Base-by-base conservation (phyloP, 2,113 vertebrate species). In the Scomber japonicus region DNA sequence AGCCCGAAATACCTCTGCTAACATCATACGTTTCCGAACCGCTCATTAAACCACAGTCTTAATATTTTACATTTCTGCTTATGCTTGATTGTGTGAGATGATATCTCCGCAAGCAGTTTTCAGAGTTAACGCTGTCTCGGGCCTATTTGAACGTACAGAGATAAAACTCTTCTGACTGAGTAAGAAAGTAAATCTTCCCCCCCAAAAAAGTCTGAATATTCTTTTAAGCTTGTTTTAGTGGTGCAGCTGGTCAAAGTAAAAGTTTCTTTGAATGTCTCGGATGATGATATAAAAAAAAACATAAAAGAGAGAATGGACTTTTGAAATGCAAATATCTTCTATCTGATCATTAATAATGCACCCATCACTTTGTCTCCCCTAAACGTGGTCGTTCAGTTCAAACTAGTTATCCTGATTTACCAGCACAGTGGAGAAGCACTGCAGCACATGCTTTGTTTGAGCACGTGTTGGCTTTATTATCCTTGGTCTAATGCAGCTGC, bases 401-500 rank as follows among this genome's bases (percentile, higher is more conserved):
- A 30, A 27, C 35, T 15, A 49, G 68, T 66, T 49, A 31, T 85
- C 74, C 71, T 24, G 12, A 71, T 51, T 35, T 13, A 7, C 11
- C 60, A 55, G 55, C 78, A 12, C 15, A 49, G 65, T 27, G 68
- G n/a, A 17, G 27, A 71, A 8, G 15, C 21, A 14, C 59, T 11
- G 19, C n/a, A 45, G 61, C 11, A 2, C 19, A 7, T 3, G 60
- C 55, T 85, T 68, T 70, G 69, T 69, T 64, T 45, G 49, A 30
- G 45, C 17, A n/a, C 64, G 51, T 63, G 67, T 24, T 8, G 45
- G 13, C 27, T 63, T 68, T 59, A 24, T 66, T 64, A 80, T 83
- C 66, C 78, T 45, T 67, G 14, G 53, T 30, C 55, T 81, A 48
- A 81, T 68, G 62, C 83, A 72, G 77, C 87, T 74, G 68, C 48